phyloP scores from a whole-genome alignment of 1,140 invertebrate species.

The Caenorhabditis remanei region DNA sequence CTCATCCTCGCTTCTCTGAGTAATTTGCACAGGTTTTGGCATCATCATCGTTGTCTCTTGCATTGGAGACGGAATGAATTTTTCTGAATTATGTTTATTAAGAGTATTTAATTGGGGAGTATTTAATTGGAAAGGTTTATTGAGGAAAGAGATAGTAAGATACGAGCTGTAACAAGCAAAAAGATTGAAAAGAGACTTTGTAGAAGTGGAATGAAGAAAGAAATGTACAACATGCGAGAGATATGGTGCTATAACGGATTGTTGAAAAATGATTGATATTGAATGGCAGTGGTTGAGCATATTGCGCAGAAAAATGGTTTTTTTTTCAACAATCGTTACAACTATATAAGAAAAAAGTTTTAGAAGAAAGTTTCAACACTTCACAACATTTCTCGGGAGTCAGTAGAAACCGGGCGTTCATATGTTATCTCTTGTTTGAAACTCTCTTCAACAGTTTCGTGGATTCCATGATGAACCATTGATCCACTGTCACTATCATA shows the following conservation, averaged over 20 bases:
- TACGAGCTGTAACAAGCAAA: slow-evolving; percentile 10
- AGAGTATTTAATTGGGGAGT: too few species aligned
- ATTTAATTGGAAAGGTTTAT: too few species aligned
- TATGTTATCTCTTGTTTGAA: slow-evolving; percentile 76
- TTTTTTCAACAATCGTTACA: too few species aligned
- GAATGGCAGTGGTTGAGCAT: slow-evolving; percentile 6
- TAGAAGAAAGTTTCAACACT: slow-evolving; percentile 13
- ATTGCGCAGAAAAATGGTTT: background rate
- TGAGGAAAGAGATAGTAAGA: background rate
- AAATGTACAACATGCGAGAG: slow-evolving; percentile 60
- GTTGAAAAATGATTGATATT: slow-evolving; percentile 22
- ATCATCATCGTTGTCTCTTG: slow-evolving; percentile 69
- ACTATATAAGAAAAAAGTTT: too few species aligned
- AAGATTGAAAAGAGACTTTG: slow-evolving; percentile 20
- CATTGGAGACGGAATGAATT: slow-evolving; percentile 76
- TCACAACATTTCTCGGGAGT: slow-evolving; percentile 66
- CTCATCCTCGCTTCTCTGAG: slow-evolving; percentile 69
- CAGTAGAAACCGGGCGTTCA: slow-evolving; percentile 66
- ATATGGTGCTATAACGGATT: background rate
- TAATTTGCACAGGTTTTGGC: slow-evolving; percentile 70
- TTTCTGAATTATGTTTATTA: slow-evolving; percentile 63
- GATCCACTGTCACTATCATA: slow-evolving; percentile 51
- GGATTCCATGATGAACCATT: slow-evolving; percentile 66
- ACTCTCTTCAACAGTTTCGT: slow-evolving; percentile 75
- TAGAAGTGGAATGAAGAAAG: slow-evolving; percentile 51